phyloP scores from a whole-genome alignment of 2,797 vertebrate species.

The Cercopithecus hamlyni region DNA sequence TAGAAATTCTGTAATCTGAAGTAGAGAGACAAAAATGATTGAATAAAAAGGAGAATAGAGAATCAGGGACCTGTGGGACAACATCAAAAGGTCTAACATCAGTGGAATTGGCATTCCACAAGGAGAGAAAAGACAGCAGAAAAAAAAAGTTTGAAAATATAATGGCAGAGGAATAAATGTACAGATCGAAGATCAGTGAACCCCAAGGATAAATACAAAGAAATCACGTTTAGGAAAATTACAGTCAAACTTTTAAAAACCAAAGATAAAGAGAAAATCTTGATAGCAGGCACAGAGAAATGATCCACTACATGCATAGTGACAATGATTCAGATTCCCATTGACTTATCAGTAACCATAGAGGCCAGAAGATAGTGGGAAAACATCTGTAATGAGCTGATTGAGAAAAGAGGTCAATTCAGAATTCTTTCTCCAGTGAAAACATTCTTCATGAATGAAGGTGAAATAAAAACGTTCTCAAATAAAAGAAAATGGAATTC shows the following conservation, averaged over 20 bases:
- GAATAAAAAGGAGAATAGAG: neutral
- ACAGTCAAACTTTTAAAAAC: neutral
- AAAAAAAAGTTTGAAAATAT: neutral
- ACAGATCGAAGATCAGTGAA: neutral
- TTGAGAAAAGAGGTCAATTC: neutral
- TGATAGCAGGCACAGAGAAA: neutral
- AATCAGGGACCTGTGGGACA: neutral
- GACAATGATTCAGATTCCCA: neutral
- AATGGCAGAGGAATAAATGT: neutral
- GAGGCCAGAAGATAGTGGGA: neutral
- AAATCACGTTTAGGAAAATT: neutral
- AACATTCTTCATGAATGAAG: neutral
- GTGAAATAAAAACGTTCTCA: neutral
- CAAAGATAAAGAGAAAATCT: neutral
- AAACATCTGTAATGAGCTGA: neutral
- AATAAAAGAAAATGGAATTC: neutral
- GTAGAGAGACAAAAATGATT: neutral
- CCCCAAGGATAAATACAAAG: neutral
- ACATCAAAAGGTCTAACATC: neutral
- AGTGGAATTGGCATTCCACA: neutral
- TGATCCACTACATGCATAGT: neutral
- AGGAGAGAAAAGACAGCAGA: neutral
- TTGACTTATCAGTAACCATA: neutral
- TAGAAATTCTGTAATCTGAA: conserved; percentile 18
- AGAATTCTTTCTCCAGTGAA: neutral